Evolutionary conservation across 2,888 invertebrate genomes (phyloP), one percentile per base, ranked within the genome.

Genomic region (Euzophera pinguis): DNA sequence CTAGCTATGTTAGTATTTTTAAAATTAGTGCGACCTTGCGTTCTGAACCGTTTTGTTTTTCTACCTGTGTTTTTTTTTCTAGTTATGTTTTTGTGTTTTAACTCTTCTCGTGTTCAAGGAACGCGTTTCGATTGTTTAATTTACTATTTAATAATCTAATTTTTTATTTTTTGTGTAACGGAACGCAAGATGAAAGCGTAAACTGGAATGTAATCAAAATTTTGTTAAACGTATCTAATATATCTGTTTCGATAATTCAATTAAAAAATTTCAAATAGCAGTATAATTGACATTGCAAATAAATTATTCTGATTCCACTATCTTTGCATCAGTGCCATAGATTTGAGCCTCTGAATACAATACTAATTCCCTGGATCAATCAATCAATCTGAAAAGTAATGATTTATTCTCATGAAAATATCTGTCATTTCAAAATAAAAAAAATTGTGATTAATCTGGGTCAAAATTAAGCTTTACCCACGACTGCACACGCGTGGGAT

Each of bases 1-100:
- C 39, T 63, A 61, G 53, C 52, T 59, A 55, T 53, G 49, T 62
- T 57, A 60, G 53, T 59, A 56, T 60, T 57, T 57, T 54, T 52
- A 56, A 16, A 32, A 51, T 50, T 34, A 22, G 22, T 22, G 53
- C 55, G 47, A 52, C 51, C 50, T 42, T 22, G 27, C 53, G 45
- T 56, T 56, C 50, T 55, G 38, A 41, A 29, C 39, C 41, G 52
- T 53, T 56, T 54, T 47, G 22, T 34, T 48, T 53, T 55, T 57
- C 50, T 45, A 38, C 22, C 50, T 52, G 48, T 50, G 52, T 50
- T 52, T 51, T 52, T 51, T 50, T 61, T 57, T 58, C 56, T 56
- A 54, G 35, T 51, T 53, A 43, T 53, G 43, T 45, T 39, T 32
- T 32, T 45, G 14, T 14, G 45, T 34, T 45, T n/a, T 43, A 22